Evolutionary conservation across 2,113 vertebrate genomes (phyloP).

Genomic region (Galeopterus variegatus): DNA sequence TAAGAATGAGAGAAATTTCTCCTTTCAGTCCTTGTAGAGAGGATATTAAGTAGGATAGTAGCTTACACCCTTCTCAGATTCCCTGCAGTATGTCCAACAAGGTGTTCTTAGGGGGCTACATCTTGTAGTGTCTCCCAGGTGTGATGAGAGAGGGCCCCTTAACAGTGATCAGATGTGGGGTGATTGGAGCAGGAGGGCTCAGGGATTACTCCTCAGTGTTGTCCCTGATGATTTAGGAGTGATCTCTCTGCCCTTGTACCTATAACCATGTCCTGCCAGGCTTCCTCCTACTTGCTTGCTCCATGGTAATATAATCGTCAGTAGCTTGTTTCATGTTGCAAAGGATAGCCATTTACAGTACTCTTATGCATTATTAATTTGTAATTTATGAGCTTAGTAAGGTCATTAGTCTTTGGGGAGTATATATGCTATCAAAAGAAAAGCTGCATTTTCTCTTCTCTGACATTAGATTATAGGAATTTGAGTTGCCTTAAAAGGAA

Average conservation of each 20-base stretch:
- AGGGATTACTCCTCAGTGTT: not conserved
- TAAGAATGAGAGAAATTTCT: not conserved
- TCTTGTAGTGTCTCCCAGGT: not conserved
- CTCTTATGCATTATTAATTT: slow-evolving; percentile 34
- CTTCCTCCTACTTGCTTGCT: not conserved
- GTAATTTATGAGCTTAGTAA: slow-evolving; percentile 18
- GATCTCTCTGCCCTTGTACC: not conserved
- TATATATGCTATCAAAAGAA: not conserved
- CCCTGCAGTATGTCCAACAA: not conserved
- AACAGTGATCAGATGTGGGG: not conserved
- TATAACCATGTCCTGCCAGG: not conserved
- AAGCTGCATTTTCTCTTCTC: slow-evolving; percentile 52
- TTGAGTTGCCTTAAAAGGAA: not conserved
- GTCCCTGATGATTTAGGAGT: not conserved
- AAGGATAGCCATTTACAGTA: slow-evolving; percentile 13
- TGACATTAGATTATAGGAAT: not conserved
- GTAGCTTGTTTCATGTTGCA: not conserved
- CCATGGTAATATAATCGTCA: not conserved
- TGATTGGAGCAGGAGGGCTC: not conserved
- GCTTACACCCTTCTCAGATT: not conserved
- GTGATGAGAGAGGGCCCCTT: not conserved
- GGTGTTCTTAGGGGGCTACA: not conserved
- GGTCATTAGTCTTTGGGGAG: not conserved
- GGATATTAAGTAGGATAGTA: not conserved
- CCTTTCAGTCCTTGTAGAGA: not conserved